Percentiles rank a stretch among this genome's conserved stretches.
Conservation (phyloP, 2,888 invertebrate species). For the Abscondita cerata region DNA sequence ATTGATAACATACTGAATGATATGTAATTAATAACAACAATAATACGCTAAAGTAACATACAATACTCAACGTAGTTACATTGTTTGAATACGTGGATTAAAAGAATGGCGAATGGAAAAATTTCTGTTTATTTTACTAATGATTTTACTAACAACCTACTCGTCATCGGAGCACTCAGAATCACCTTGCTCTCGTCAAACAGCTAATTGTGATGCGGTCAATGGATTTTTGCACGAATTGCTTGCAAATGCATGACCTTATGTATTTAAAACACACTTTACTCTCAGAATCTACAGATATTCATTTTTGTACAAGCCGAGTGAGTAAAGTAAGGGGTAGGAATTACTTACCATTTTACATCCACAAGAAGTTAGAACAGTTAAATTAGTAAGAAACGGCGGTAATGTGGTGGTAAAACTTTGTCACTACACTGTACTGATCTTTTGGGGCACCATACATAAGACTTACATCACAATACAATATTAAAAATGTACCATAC, state of each 20-base stretch:
- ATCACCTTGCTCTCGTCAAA: background rate
- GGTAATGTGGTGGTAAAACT: background rate
- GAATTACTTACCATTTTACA: background rate
- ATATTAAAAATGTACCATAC: too few species aligned
- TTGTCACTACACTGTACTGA: too few species aligned
- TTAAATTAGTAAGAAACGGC: background rate
- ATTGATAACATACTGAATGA: conserved; percentile 1
- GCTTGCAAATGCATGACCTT: background rate
- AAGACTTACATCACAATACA: too few species aligned
- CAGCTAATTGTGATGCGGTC: background rate
- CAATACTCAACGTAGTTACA: background rate
- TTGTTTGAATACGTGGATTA: background rate
- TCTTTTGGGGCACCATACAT: too few species aligned
- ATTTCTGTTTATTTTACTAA: background rate
- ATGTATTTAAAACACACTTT: background rate
- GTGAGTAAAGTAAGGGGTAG: background rate
- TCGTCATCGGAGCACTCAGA: conserved; percentile 1
- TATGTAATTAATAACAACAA: background rate
- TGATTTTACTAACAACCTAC: background rate
- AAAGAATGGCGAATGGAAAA: background rate
- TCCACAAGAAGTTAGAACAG: background rate
- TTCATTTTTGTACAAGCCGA: background rate
- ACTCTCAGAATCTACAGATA: background rate
- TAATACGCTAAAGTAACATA: background rate
- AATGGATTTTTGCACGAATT: background rate